phyloP scores from a whole-genome alignment of 2,888 invertebrate species.

The Melolontha melolontha region DNA sequence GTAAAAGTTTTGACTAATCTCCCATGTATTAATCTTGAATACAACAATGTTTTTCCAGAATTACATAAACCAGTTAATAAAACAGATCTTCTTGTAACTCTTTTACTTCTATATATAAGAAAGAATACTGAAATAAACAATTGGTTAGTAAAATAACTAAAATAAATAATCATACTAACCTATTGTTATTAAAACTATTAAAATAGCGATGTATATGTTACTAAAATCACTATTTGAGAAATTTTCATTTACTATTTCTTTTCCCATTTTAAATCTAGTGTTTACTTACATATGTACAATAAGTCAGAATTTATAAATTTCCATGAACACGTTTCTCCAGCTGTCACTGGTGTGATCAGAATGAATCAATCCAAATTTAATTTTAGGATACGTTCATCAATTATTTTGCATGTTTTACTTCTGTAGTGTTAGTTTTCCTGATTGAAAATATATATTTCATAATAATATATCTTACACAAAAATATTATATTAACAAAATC shows the following conservation, averaged over 20 bases:
- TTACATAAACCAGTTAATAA: conserved; percentile 88
- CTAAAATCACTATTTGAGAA: conserved; percentile 7
- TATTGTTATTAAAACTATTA: conserved; percentile 42
- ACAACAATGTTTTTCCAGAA: conserved; percentile 91
- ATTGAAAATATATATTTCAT: too few species aligned
- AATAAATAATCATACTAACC: conserved; percentile 36
- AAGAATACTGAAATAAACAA: conserved; percentile 56
- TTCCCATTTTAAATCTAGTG: conserved; percentile 29
- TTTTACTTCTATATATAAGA: conserved; percentile 72
- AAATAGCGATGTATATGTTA: conserved; percentile 37
- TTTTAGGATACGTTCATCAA: too few species aligned
- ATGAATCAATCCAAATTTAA: too few species aligned
- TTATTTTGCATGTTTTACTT: too few species aligned
- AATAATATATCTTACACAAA: too few species aligned
- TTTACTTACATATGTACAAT: too few species aligned
- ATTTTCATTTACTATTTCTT: not conserved
- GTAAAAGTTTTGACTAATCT: conserved; percentile 83
- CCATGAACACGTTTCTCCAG: too few species aligned
- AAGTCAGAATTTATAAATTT: too few species aligned
- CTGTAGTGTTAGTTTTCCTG: too few species aligned
- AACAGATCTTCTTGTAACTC: conserved; percentile 73
- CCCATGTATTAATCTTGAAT: conserved; percentile 80
- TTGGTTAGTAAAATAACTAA: not conserved
- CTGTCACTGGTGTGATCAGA: too few species aligned
- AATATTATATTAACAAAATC: too few species aligned